These are phyloP conservation scores for Lochmaea capreae DNA, from an alignment of 2,888 invertebrate species.

Conservation along the genomic window DNA sequence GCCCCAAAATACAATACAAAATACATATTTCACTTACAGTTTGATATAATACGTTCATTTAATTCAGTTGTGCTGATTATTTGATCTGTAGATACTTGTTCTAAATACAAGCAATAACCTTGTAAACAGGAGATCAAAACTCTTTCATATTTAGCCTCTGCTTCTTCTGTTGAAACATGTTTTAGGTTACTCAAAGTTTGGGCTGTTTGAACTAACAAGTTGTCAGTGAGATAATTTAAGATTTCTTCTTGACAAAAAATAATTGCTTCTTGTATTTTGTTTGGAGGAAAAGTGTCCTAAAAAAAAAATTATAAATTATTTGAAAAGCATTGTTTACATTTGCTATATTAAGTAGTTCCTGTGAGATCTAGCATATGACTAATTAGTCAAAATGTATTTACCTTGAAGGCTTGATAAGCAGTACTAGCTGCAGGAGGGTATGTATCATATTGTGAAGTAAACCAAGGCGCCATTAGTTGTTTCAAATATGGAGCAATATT, in stretches of 20 bases:
- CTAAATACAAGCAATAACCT: slow-evolving; percentile 73
- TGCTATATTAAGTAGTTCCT: background rate
- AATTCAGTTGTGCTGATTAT: slow-evolving; percentile 67
- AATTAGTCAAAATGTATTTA: slow-evolving; percentile 50
- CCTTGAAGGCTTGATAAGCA: slow-evolving; percentile 76
- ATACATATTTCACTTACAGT: slow-evolving; percentile 59
- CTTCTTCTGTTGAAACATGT: slow-evolving; percentile 72
- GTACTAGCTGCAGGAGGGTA: slow-evolving; percentile 85
- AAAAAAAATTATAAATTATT: slow-evolving; percentile 34
- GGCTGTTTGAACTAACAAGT: slow-evolving; percentile 72
- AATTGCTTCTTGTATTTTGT: slow-evolving; percentile 83
- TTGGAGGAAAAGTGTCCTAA: slow-evolving; percentile 81
- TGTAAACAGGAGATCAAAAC: slow-evolving; percentile 75
- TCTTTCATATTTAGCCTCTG: slow-evolving; percentile 77
- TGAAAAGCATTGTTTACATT: background rate
- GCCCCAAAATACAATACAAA: background rate
- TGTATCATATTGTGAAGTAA: slow-evolving; percentile 85
- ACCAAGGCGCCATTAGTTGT: slow-evolving; percentile 85
- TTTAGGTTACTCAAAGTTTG: slow-evolving; percentile 69
- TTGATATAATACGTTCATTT: slow-evolving; percentile 58
- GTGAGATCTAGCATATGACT: no score
- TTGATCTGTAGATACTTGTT: slow-evolving; percentile 68
- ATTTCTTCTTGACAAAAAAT: slow-evolving; percentile 87
- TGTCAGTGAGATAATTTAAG: slow-evolving; percentile 77
- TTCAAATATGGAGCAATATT: slow-evolving; percentile 84